A percentile compares a stretch with the other conserved stretches of the same genome.
phyloP scores from a whole-genome alignment of 2,888 invertebrate genomes.

The Bombyx huttoni region DNA sequence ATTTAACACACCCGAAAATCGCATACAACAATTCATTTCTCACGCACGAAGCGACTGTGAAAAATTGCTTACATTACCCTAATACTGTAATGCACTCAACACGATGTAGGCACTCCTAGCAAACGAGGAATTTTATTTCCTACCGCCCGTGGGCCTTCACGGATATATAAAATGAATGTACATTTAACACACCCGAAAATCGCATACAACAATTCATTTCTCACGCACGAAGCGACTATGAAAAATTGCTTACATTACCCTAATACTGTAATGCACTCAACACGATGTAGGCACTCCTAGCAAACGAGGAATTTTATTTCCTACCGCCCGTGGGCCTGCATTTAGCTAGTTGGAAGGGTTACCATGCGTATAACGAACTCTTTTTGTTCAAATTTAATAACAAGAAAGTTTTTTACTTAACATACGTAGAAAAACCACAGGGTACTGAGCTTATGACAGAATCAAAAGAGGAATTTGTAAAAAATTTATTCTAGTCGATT shows the following conservation, averaged over 20 bases:
- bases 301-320: constrained; percentile 25
- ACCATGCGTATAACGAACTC: not conserved
- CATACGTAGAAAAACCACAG: no score
- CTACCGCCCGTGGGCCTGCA: constrained; percentile 6
- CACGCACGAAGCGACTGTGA: constrained; percentile 10
- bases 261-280: constrained; percentile 36
- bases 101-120: constrained; percentile 17
- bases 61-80: constrained; percentile 27
- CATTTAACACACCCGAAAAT: not conserved
- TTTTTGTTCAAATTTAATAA: not conserved
- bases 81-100: constrained; percentile 36
- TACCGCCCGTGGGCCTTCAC: constrained; percentile 2
- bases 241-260: constrained; percentile 27
- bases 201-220: constrained; percentile 1
- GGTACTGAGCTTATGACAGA: no score
- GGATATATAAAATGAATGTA: no score
- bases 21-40: constrained; percentile 1
- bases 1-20: not conserved
- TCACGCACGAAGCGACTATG: constrained; percentile 7
- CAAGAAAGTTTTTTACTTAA: no score
- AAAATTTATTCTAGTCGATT: no score
- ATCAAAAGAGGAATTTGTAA: no score
- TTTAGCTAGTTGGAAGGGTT: constrained; percentile 3
- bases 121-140: constrained; percentile 26
- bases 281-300: constrained; percentile 18